Evolutionary conservation across 2,113 vertebrate species (phyloP).

Genomic region (Phrynosoma blainvillii): DNA sequence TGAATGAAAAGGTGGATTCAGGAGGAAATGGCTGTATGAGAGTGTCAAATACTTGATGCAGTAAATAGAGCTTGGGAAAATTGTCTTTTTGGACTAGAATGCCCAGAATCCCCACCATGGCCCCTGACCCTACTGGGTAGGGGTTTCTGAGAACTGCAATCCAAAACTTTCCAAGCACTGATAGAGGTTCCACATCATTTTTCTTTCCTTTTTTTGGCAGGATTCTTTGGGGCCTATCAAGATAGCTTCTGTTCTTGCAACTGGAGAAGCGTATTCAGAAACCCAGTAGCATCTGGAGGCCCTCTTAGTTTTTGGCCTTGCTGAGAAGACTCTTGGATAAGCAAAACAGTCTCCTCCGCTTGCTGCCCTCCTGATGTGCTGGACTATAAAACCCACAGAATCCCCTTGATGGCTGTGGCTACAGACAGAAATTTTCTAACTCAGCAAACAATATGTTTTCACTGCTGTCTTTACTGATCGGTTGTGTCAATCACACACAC

Average conservation of each 20-base stretch:
- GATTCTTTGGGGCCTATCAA: not conserved
- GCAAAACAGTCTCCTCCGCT: too few species aligned
- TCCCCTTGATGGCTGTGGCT: not conserved
- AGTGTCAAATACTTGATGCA: too few species aligned
- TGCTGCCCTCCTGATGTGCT: not conserved
- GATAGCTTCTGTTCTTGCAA: not conserved
- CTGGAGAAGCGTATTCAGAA: not conserved
- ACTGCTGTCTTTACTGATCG: rapidly evolving
- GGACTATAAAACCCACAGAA: not conserved
- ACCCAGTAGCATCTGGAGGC: not conserved
- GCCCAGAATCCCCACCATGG: too few species aligned
- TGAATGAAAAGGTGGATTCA: too few species aligned
- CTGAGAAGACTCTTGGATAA: not conserved
- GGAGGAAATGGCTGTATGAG: too few species aligned
- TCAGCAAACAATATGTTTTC: not conserved
- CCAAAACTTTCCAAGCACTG: too few species aligned
- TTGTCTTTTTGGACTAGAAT: too few species aligned
- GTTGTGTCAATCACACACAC: not conserved
- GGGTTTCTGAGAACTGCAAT: too few species aligned
- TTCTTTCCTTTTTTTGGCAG: not conserved
- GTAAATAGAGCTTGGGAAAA: too few species aligned
- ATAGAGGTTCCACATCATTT: too few species aligned
- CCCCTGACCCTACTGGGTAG: too few species aligned
- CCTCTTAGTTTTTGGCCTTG: not conserved
- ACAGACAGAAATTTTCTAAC: not conserved